Evolutionary conservation across 1,140 invertebrate genomes (phyloP).

Genomic region (Triops cancriformis): DNA sequence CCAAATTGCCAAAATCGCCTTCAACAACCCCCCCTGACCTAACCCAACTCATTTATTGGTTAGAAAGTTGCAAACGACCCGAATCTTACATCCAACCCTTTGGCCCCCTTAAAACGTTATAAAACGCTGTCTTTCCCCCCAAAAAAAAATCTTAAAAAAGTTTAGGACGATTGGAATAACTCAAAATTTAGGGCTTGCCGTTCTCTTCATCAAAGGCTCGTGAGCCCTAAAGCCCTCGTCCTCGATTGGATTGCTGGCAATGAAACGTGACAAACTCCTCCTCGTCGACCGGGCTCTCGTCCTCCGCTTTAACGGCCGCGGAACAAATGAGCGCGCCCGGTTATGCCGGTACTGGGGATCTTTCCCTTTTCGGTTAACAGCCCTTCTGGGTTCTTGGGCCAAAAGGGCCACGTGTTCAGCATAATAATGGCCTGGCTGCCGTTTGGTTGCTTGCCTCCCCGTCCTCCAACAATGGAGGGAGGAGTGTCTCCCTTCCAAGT

Average conservation of each 20-base stretch:
- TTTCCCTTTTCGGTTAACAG: not conserved
- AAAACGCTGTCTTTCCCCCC: not conserved
- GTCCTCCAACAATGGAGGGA: not conserved
- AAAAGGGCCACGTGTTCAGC: not conserved
- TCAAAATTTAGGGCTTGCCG: not conserved
- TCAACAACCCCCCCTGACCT: no score
- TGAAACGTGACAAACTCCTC: not conserved
- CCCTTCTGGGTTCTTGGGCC: not conserved
- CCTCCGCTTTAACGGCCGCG: not conserved
- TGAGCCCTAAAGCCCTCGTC: not conserved
- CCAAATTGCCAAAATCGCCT: no score
- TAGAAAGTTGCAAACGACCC: not conserved
- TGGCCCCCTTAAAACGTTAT: not conserved
- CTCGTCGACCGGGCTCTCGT: not conserved
- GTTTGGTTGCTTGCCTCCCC: not conserved
- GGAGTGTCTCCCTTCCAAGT: not conserved
- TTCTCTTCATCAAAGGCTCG: not conserved
- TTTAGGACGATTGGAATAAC: not conserved
- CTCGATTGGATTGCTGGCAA: not conserved
- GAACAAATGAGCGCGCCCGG: not conserved
- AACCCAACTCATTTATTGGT: slow-evolving; percentile 1
- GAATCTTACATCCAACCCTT: not conserved
- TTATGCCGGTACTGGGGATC: not conserved
- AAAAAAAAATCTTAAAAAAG: not conserved
- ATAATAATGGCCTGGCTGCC: not conserved